Evolutionary conservation across 2,888 invertebrate genomes (phyloP).

Genomic region (Melangyna quadrimaculata): DNA sequence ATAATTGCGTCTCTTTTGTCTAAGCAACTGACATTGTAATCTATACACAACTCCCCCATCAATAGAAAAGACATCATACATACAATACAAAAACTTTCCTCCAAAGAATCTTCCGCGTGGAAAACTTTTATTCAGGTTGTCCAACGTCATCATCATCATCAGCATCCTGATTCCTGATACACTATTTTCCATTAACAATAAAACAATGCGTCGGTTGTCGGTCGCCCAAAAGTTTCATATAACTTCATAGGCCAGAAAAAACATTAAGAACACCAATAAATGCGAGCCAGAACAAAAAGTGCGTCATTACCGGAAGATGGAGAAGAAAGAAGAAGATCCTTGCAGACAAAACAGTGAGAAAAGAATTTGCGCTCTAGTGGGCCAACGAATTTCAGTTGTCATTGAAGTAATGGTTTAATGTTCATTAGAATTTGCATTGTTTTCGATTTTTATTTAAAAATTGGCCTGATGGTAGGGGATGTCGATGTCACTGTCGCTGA

Average conservation of each 20-base stretch:
- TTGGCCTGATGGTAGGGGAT: neutral
- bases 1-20: slow-evolving; percentile 71
- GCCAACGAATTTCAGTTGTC: slow-evolving; percentile 63
- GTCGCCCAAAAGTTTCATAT: slow-evolving; percentile 27
- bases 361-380: slow-evolving; percentile 61
- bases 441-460: slow-evolving; percentile 33
- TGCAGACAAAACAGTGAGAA: slow-evolving; percentile 6
- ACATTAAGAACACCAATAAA: slow-evolving; percentile 67
- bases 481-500: too few relatives aligned
- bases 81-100: slow-evolving; percentile 29
- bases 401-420: slow-evolving; percentile 66
- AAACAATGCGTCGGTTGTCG: slow-evolving; percentile 55
- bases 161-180: slow-evolving; percentile 45
- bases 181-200: slow-evolving; percentile 61
- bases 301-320: slow-evolving; percentile 48
- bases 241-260: slow-evolving; percentile 61
- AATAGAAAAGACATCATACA: neutral
- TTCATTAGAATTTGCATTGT: slow-evolving; percentile 71
- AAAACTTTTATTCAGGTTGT: slow-evolving; percentile 70
- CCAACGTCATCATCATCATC: slow-evolving; percentile 47
- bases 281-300: slow-evolving; percentile 56
- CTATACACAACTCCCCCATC: slow-evolving; percentile 9
- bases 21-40: slow-evolving; percentile 68
- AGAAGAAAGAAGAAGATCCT: neutral
- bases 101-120: slow-evolving; percentile 52